phyloP scores from a whole-genome alignment of 1,140 invertebrate genomes.

The Laupala kohalensis region DNA sequence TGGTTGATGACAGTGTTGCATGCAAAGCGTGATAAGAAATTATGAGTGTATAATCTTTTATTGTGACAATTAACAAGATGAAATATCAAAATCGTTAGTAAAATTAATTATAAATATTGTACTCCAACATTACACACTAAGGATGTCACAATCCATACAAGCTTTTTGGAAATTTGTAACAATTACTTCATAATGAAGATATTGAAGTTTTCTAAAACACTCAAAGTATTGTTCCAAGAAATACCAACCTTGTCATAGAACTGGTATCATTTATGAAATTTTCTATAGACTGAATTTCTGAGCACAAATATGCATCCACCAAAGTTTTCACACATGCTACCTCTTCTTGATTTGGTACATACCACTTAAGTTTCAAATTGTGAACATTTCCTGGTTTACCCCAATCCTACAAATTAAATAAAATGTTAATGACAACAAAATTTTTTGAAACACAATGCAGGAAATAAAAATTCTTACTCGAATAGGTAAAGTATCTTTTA shows the following conservation, averaged over 20 bases:
- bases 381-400: conserved; percentile 52
- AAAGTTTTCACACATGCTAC: conserved; percentile 47
- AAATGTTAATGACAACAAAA: neutral
- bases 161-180: too few species aligned
- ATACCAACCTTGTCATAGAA: conserved; percentile 1
- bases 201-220: too few species aligned
- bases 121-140: too few species aligned
- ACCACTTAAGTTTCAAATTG: conserved; percentile 59
- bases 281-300: conserved; percentile 37
- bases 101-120: too few species aligned
- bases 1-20: too few species aligned
- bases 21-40: too few species aligned
- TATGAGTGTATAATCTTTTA: too few species aligned
- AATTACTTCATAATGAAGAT: too few species aligned
- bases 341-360: conserved; percentile 57
- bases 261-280: neutral
- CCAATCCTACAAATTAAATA: conserved; percentile 51
- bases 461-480: conserved; percentile 28
- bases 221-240: too few species aligned
- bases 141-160: too few species aligned
- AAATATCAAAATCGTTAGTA: too few species aligned
- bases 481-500: conserved; percentile 60
- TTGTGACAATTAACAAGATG: too few species aligned
- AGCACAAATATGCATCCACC: conserved; percentile 45
- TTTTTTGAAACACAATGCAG: neutral